These are phyloP conservation scores for Seladonia tumulorum DNA, from an alignment of 2,888 invertebrate species.

Conservation along the genomic window DNA sequence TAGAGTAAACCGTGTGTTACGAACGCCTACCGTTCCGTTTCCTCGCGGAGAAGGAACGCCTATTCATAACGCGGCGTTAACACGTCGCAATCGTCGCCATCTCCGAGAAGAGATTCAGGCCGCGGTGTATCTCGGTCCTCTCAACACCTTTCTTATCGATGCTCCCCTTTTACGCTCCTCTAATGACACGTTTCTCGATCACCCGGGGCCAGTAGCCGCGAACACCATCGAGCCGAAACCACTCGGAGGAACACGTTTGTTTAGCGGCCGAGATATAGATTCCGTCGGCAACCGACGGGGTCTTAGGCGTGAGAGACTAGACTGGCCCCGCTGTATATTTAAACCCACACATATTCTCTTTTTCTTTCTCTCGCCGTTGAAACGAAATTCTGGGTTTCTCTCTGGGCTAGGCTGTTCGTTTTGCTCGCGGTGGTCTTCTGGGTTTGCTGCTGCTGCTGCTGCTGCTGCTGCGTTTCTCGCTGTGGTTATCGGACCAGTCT, in stretches of 20 bases:
- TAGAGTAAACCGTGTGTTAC: constrained; percentile 65
- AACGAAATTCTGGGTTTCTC: neutral
- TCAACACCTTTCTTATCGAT: constrained; percentile 84
- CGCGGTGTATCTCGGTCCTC: constrained; percentile 79
- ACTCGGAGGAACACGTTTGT: constrained; percentile 76
- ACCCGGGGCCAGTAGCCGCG: constrained; percentile 44
- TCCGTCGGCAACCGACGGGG: constrained; percentile 36
- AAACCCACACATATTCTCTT: constrained; percentile 15
- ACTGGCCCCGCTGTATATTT: constrained; percentile 34
- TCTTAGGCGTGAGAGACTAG: constrained; percentile 29
- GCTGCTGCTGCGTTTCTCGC: neutral
- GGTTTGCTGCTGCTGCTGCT: neutral
- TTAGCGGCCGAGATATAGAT: constrained; percentile 79
- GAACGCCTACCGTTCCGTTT: constrained; percentile 63
- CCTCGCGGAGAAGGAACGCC: constrained; percentile 34
- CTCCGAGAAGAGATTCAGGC: constrained; percentile 48
- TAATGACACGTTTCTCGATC: constrained; percentile 82
- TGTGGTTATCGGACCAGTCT: neutral
- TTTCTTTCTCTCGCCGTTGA: neutral
- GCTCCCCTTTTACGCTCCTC: constrained; percentile 64
- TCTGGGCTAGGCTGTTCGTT: neutral
- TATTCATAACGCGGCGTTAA: constrained; percentile 70
- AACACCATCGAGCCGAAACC: neutral
- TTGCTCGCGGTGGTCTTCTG: neutral
- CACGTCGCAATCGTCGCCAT: constrained; percentile 76